A percentile compares a stretch with the other conserved stretches of the same genome.
phyloP scores from a whole-genome alignment of 2,888 invertebrate genomes.

The Cryptocheilus praepositus region DNA sequence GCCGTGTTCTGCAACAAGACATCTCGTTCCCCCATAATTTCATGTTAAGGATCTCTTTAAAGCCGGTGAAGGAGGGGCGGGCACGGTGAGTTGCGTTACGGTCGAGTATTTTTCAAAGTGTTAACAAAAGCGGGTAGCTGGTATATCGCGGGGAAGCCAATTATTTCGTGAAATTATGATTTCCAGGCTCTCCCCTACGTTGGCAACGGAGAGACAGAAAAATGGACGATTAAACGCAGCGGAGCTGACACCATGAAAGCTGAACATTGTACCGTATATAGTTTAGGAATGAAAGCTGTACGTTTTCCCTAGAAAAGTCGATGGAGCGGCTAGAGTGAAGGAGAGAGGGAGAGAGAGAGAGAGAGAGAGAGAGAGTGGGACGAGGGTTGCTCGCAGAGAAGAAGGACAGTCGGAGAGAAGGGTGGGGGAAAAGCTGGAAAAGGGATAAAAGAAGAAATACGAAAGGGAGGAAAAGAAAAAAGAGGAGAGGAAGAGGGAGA shows the following conservation, averaged over 20 bases:
- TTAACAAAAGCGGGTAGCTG: too few relatives aligned
- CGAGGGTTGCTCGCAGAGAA: not conserved
- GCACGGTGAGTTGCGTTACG: too few relatives aligned
- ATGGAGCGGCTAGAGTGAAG: constrained; percentile 33
- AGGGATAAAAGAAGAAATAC: constrained; percentile 13
- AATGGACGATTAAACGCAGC: constrained; percentile 5
- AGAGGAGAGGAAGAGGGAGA: constrained; percentile 21
- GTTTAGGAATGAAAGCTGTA: constrained; percentile 45
- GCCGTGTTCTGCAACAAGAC: too few relatives aligned
- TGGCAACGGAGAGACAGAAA: not conserved
- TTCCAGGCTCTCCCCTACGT: too few relatives aligned
- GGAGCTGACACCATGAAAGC: too few relatives aligned
- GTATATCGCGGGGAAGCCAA: too few relatives aligned
- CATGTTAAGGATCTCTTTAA: too few relatives aligned
- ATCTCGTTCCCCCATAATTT: too few relatives aligned
- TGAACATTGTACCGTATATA: constrained; percentile 20
- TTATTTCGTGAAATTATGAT: too few relatives aligned
- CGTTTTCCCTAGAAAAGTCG: constrained; percentile 45
- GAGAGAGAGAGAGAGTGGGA: constrained; percentile 4
- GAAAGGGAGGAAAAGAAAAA: constrained; percentile 12
- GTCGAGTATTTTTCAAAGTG: too few relatives aligned
- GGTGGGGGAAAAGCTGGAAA: not conserved
- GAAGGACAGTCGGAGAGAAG: not conserved
- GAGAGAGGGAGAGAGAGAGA: constrained; percentile 25
- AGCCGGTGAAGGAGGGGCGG: too few relatives aligned